Evolutionary conservation across 2,888 invertebrate species (phyloP), one percentile per base, ranked within the genome.

Genomic region (Vesta saturnalis): DNA sequence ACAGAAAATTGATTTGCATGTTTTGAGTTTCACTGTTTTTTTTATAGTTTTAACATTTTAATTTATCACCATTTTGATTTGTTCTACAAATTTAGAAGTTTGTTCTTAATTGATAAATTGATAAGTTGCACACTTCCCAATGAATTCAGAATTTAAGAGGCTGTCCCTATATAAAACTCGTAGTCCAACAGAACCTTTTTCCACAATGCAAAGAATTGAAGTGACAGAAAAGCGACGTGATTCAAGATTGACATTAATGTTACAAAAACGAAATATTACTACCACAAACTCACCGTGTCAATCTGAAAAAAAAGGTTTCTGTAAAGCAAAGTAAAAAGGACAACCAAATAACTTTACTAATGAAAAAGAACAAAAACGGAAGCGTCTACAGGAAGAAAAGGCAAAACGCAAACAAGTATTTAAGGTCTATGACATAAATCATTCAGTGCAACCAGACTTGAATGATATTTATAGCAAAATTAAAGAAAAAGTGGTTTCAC

Each of bases 331-430:
- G 1, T 4, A 39, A 39, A 8, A 49, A 10, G 1, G 39, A 47
- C 14, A 74, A 73, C 47, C 66, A 79, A 56, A 60, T 74, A n/a
- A 77, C 79, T 61, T 71, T 76, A 71, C 69, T 82, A 6, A 63
- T 71, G 5, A 73, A 79, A 67, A 80, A 64, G 73, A 72, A 21
- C 77, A 81, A 18, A 80, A 76, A 60, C 72, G 74, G 14, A 64
- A 67, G 4, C 77, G 77, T 56, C 6, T 57, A 10, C 52, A 63
- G 55, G 62, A 74, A 54, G 67, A 74, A 47, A 76, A 75, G 47
- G 2, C 30, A n/a, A 77, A 75, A 43, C n/a, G 66, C 0, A 82
- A 81, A 60, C 82, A 81, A 0, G 16, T 79, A 1, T 82, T 82
- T 69, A 81, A 80, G 72, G 80, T 81, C 3, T 74, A 58, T 6